These are phyloP conservation scores for Plagiodera versicolora DNA, from an alignment of 2,888 invertebrate species.

Conservation along the genomic window DNA sequence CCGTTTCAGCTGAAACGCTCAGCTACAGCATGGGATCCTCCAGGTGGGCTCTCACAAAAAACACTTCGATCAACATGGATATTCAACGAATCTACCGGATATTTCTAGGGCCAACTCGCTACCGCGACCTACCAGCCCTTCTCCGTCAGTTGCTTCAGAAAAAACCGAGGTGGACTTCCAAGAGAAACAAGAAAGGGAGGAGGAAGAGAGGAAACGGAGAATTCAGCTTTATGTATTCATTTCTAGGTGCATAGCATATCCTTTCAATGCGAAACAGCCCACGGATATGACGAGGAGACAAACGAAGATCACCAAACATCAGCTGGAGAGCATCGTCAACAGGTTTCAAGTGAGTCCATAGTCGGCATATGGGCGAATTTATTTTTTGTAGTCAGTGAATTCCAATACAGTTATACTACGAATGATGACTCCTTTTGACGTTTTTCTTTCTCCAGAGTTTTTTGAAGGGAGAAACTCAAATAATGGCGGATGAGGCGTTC, in stretches of 20 bases:
- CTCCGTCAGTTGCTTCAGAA: conserved; percentile 89
- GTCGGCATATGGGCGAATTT: too few species aligned
- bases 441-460: conserved; percentile 85
- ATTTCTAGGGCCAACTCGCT: conserved; percentile 63
- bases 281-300: conserved; percentile 97
- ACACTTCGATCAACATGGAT: too few species aligned
- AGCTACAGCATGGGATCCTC: conserved; percentile 64
- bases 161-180: conserved; percentile 82
- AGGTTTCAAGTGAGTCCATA: conserved; percentile 82
- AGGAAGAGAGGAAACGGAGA: conserved; percentile 92
- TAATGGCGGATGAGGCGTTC: conserved; percentile 97
- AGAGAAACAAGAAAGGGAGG: conserved; percentile 93
- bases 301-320: conserved; percentile 94
- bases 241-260: conserved; percentile 96
- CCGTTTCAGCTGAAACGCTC: conserved; percentile 63
- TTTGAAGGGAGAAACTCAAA: conserved; percentile 97
- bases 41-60: too few species aligned
- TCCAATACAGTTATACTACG: too few species aligned
- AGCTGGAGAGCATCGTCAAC: conserved; percentile 90
- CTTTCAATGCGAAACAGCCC: conserved; percentile 98
- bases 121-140: conserved; percentile 84
- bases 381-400: too few species aligned
- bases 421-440: too few species aligned
- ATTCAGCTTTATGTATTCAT: conserved; percentile 98
- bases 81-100: too few species aligned